Evolutionary conservation across 2,113 vertebrate genomes (phyloP).

Genomic region (Pardalotus punctatus): DNA sequence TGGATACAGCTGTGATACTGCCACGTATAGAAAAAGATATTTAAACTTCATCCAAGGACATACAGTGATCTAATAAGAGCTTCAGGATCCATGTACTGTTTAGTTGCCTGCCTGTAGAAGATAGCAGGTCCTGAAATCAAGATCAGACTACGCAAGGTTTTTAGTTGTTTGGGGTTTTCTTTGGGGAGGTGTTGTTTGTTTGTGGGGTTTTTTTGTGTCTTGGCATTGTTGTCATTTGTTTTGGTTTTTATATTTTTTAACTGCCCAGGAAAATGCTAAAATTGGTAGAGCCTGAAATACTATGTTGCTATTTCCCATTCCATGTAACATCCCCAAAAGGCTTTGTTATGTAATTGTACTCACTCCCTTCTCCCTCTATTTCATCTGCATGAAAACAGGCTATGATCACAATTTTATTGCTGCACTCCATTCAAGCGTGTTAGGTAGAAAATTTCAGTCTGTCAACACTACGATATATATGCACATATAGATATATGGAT

Average conservation of each 20-base stretch:
- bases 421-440: not conserved
- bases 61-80: not conserved
- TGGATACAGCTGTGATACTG: not conserved
- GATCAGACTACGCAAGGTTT: not conserved
- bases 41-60: not conserved
- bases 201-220: not conserved
- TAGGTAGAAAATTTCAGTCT: not conserved
- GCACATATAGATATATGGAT: not conserved
- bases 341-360: not conserved
- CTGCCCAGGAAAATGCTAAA: not conserved
- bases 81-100: not conserved
- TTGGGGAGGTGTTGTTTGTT: not conserved
- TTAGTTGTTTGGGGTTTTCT: not conserved
- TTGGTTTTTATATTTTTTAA: fast-evolving
- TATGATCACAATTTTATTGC: not conserved
- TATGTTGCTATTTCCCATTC: not conserved
- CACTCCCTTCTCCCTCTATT: not conserved
- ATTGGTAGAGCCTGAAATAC: not conserved
- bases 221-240: not conserved
- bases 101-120: not conserved
- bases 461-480: not conserved
- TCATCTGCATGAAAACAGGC: not conserved
- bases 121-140: not conserved
- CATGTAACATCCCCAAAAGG: not conserved
- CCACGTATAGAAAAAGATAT: not conserved